These are phyloP conservation scores for Plumapathes pennacea DNA, from an alignment of 92 coral and sea anemone species.

Conservation along the genomic window DNA sequence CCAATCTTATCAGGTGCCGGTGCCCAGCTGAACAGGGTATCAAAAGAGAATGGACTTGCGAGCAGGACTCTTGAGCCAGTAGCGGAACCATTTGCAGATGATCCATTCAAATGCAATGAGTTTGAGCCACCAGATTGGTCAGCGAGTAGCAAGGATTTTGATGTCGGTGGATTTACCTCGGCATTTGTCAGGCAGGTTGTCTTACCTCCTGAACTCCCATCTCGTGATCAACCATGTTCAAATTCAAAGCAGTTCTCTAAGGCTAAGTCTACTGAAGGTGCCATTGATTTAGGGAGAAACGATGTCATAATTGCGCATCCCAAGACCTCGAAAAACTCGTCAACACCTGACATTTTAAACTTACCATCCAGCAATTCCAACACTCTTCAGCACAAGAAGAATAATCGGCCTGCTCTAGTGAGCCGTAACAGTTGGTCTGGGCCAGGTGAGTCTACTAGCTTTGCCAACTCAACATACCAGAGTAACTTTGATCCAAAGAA, in stretches of 20 bases:
- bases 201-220: constrained; percentile 12
- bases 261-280: constrained; percentile 63
- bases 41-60: constrained; percentile 60
- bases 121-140: constrained; percentile 21
- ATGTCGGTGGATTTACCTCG: constrained; percentile 1
- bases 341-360: constrained; percentile 3
- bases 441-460: constrained; percentile 67
- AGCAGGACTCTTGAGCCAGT: constrained; percentile 29
- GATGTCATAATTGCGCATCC: constrained; percentile 11
- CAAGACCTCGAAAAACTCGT: constrained; percentile 27
- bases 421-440: constrained; percentile 81
- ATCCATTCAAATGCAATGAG: constrained; percentile 60
- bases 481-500: constrained; percentile 56
- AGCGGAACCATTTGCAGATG: constrained; percentile 84
- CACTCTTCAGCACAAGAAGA: neutral
- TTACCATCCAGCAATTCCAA: constrained; percentile 11
- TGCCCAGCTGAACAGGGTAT: neutral
- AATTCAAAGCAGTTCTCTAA: constrained; percentile 31
- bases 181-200: constrained; percentile 19
- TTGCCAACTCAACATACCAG: constrained; percentile 89
- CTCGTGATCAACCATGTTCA: neutral
- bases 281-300: constrained; percentile 30
- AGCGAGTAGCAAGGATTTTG: neutral
- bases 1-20: constrained; percentile 50
- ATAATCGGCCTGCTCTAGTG: constrained; percentile 34